A percentile compares a stretch with the other conserved stretches of the same genome.
phyloP scores from a whole-genome alignment of 2,888 invertebrate species.

The Stegophylla sp. region DNA sequence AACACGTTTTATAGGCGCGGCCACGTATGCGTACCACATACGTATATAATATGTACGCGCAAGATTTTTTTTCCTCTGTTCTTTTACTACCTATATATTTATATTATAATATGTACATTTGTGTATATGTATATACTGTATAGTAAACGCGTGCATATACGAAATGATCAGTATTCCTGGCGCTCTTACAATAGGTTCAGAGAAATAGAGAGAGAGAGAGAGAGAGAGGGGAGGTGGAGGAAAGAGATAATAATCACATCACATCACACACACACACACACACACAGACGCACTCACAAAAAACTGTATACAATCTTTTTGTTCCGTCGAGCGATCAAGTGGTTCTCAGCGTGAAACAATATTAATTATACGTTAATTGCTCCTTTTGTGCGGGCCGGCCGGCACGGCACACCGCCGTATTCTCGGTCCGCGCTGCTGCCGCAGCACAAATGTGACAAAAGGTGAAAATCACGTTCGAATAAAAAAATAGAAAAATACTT shows the following conservation, averaged over 20 bases:
- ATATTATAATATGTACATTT: constrained; percentile 23
- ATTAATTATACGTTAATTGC: constrained; percentile 58
- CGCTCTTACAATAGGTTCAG: constrained; percentile 44
- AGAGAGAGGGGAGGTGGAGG: too few relatives aligned
- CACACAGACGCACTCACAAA: too few relatives aligned
- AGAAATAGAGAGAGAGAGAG: background rate
- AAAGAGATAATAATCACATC: constrained; percentile 57
- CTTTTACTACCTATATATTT: constrained; percentile 26
- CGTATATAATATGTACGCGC: background rate
- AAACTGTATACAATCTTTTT: constrained; percentile 46
- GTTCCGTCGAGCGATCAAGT: constrained; percentile 52
- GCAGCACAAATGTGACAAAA: constrained; percentile 21
- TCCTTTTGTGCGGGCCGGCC: constrained; percentile 47
- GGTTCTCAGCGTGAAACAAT: constrained; percentile 58
- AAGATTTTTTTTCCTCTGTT: background rate
- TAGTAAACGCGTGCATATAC: background rate
- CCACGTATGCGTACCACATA: constrained; percentile 1
- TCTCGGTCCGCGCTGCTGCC: background rate
- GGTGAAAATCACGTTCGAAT: constrained; percentile 32
- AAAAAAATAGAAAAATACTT: background rate
- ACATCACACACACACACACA: too few relatives aligned
- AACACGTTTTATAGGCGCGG: constrained; percentile 59
- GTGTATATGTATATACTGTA: constrained; percentile 26
- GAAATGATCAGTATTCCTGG: constrained; percentile 56
- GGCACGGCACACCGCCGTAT: constrained; percentile 1